These are phyloP conservation scores for Trissoscelio sp. DNA, from an alignment of 2,888 invertebrate genomes.

Conservation along the genomic window DNA sequence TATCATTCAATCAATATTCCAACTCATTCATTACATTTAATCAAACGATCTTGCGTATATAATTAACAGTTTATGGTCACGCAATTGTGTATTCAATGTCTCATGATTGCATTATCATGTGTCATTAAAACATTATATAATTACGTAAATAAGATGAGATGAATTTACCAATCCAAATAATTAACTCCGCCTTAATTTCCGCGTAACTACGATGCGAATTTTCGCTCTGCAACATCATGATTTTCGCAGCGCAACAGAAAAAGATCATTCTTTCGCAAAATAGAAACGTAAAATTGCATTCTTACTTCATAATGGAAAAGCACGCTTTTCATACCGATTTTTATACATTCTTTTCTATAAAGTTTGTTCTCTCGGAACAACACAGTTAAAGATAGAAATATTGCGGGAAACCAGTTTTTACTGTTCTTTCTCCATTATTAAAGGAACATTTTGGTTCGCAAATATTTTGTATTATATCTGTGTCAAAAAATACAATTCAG, in stretches of 20 bases:
- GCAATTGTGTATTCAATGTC: slow-evolving; percentile 40
- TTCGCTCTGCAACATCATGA: no score
- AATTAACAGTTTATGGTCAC: slow-evolving; percentile 30
- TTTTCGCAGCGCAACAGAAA: no score
- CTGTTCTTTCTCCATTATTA: slow-evolving; percentile 11
- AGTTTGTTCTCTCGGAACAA: slow-evolving; percentile 26
- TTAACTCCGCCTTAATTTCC: slow-evolving; percentile 7
- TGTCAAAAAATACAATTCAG: no score
- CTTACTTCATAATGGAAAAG: slow-evolving; percentile 5
- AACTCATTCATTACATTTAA: slow-evolving; percentile 37
- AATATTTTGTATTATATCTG: slow-evolving; percentile 27
- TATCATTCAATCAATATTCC: slow-evolving; percentile 32
- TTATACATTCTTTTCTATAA: slow-evolving; percentile 36
- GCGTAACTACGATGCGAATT: not conserved
- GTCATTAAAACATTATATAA: slow-evolving; percentile 13
- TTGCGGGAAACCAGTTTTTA: not conserved
- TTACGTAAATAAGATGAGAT: not conserved
- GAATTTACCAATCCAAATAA: not conserved
- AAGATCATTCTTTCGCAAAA: slow-evolving; percentile 18
- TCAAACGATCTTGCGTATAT: slow-evolving; percentile 24
- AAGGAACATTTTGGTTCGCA: slow-evolving; percentile 19
- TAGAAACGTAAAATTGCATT: slow-evolving; percentile 27
- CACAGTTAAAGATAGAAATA: slow-evolving; percentile 3
- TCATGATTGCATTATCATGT: not conserved
- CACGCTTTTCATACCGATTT: slow-evolving; percentile 28